phyloP scores from a whole-genome alignment of 2,113 vertebrate genomes.

The Martes martes region DNA sequence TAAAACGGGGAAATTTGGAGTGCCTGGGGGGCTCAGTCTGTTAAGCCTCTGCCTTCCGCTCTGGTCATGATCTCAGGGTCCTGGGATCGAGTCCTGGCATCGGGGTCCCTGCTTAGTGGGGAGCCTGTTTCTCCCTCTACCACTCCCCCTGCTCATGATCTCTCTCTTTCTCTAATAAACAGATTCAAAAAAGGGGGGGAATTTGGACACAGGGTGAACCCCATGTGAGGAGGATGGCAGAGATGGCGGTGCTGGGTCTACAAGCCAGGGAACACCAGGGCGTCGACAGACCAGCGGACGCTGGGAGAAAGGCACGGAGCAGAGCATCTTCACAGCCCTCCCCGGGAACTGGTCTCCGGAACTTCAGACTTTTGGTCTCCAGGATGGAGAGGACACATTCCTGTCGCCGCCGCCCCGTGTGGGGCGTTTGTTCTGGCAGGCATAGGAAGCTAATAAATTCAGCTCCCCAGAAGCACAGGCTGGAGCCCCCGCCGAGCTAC shows the following conservation, averaged over 20 bases:
- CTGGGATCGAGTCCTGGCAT: neutral
- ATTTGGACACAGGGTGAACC: neutral
- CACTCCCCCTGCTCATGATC: too few relatives aligned
- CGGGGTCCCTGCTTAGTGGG: rapidly evolving
- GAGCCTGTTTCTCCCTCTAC: neutral
- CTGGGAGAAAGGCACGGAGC: neutral
- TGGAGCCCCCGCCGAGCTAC: rapidly evolving
- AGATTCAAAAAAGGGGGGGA: neutral
- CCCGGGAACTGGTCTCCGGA: neutral
- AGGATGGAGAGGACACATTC: neutral
- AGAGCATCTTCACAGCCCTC: neutral
- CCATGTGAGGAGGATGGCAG: neutral
- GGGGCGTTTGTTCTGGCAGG: neutral
- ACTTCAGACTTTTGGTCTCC: neutral
- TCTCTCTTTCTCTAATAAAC: too few relatives aligned
- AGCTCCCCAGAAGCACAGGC: neutral
- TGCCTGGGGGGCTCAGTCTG: neutral
- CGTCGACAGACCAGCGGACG: neutral
- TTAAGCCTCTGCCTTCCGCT: neutral
- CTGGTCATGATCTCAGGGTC: neutral
- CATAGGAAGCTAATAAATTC: too few relatives aligned
- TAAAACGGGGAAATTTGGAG: neutral
- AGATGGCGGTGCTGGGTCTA: neutral
- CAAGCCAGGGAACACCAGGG: neutral
- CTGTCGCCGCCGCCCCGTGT: neutral